phyloP scores from a whole-genome alignment of 1,140 invertebrate genomes.

The Thalassaphorura encarpata region DNA sequence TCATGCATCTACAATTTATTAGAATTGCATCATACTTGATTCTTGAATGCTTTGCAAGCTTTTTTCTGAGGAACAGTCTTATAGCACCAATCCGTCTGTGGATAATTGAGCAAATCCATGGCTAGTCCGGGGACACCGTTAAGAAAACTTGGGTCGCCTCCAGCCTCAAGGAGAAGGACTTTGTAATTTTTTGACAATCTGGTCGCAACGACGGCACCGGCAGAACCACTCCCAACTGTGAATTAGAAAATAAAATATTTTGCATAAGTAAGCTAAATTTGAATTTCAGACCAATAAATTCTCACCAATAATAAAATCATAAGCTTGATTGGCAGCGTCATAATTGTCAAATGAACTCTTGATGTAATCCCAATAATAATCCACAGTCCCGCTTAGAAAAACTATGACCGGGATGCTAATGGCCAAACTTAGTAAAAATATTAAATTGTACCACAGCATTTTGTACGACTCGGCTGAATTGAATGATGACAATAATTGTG shows the following conservation, averaged over 20 bases:
- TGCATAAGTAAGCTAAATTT: too few species aligned
- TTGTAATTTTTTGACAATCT: constrained; percentile 37
- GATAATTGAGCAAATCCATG: constrained; percentile 31
- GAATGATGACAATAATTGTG: too few species aligned
- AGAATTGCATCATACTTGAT: not conserved
- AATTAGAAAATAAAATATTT: too few species aligned
- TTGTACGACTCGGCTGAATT: too few species aligned
- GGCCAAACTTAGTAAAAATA: too few species aligned
- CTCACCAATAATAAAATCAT: constrained; percentile 1
- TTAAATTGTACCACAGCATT: too few species aligned
- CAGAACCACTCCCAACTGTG: constrained; percentile 39
- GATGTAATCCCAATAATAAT: not conserved
- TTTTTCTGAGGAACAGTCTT: constrained; percentile 4
- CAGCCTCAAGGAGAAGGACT: constrained; percentile 42
- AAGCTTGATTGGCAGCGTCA: not conserved
- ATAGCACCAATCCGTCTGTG: constrained; percentile 39
- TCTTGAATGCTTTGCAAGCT: not conserved
- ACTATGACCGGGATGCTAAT: constrained; percentile 20
- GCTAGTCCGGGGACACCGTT: constrained; percentile 30
- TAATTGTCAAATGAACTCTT: not conserved
- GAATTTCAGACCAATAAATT: too few species aligned
- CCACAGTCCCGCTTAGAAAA: not conserved
- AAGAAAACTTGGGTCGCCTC: constrained; percentile 34
- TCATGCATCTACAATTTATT: not conserved
- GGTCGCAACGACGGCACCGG: constrained; percentile 44